Evolutionary conservation across 2,888 invertebrate genomes (phyloP).

Genomic region (Xestobium rufovillosum): DNA sequence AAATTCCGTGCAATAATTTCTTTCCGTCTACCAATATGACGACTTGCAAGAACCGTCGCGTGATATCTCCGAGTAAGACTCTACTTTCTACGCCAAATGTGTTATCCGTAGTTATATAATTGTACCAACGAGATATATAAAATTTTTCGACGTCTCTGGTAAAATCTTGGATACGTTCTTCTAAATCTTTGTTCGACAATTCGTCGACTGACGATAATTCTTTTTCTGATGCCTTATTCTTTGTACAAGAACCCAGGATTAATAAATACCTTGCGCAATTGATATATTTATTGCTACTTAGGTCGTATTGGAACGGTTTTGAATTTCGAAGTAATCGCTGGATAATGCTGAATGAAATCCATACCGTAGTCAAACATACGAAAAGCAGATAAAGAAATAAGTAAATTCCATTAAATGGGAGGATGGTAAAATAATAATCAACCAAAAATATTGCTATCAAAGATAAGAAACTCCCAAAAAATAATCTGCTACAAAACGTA

Average conservation of each 20-base stretch:
- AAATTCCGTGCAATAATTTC: slow-evolving; percentile 40
- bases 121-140: slow-evolving; percentile 47
- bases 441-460: neutral
- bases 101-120: slow-evolving; percentile 43
- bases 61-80: slow-evolving; percentile 40
- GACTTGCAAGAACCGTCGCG: slow-evolving; percentile 39
- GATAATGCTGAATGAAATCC: slow-evolving; percentile 47
- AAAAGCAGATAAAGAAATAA: slow-evolving; percentile 38
- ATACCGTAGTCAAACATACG: slow-evolving; percentile 44
- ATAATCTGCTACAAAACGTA: too few species aligned
- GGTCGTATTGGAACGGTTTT: slow-evolving; percentile 46
- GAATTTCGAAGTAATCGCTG: slow-evolving; percentile 49
- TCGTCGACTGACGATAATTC: neutral
- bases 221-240: neutral
- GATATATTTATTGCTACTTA: slow-evolving; percentile 17
- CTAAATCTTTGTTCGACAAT: slow-evolving; percentile 16
- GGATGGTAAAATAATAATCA: neutral
- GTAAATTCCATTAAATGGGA: slow-evolving; percentile 3
- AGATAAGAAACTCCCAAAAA: neutral
- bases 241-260: neutral
- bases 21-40: slow-evolving; percentile 40
- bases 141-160: slow-evolving; percentile 43
- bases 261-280: neutral
- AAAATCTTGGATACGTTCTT: slow-evolving; percentile 33
- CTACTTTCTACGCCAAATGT: slow-evolving; percentile 43